Base-by-base conservation (phyloP, 2,797 vertebrate genomes). In the Diplodus sargus region DNA sequence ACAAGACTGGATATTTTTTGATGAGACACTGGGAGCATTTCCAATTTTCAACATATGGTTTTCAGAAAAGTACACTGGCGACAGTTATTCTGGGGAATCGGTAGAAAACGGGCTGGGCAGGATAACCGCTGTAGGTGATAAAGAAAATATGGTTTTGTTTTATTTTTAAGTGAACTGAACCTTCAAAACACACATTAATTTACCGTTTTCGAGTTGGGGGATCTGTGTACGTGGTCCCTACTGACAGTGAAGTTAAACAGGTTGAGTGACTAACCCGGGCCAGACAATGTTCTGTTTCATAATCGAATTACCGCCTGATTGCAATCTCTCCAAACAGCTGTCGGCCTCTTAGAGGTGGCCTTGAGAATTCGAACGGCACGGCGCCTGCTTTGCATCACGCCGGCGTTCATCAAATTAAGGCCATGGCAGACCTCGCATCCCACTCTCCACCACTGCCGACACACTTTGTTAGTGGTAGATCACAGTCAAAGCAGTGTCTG, bases 291-390 rank as follows among this genome's bases (percentile, higher is more conserved):
- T 78, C 70, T 2, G 0, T 70, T 63, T 68, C 56, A 4, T 70
- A 69, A 87, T 81, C 43, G 67, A 79, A 73, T 85, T 67, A 79
- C 5, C n/a, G 53, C 66, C 70, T 59, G 70, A 85, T 74, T n/a
- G 48, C 52, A 79, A 63, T 85, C 78, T 47, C 59, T 69, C 57
- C 62, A 80, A 79, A 67, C 84, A 81, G 85, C 80, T 79, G 86
- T 25, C 15, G 42, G 59, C 45, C 65, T 86, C 62, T 73, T 28
- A 14, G 51, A 62, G 53, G 71, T 68, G 60, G 25, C 77, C 73
- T 67, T 74, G 51, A 79, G 42, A 70, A 76, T 70, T 74, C 17
- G 6, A 74, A 83, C 10, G 17, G 51, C 61, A 43, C 53, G 15
- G 42, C 3, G 25, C 69, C 67, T 66, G 78, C 51, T 87, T 80